Evolutionary conservation across 2,797 vertebrate species (phyloP), one percentile per base, ranked within the genome.

Genomic region (Adelosebastes latens): DNA sequence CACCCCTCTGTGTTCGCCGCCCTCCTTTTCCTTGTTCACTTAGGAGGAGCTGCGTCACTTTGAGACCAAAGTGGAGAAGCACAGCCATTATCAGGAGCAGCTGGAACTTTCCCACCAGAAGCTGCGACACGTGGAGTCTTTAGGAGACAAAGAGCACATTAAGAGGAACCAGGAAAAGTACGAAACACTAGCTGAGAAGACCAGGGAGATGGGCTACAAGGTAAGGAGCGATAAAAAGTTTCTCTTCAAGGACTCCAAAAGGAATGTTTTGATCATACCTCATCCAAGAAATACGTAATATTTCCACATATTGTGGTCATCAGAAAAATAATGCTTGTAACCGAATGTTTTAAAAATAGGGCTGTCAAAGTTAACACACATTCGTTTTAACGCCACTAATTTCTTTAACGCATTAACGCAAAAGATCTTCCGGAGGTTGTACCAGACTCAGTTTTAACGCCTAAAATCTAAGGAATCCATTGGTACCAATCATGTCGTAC

Each of bases 31-130:
- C 61, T 22, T 22, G 32, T 67, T 53, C 25, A 13, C 81, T 80
- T 74, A 99, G 98, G 98, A 99, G 88, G 99, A 99, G 89, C 96
- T 99, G 61, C 97, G 83, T 80, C 99, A 99, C 90, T 99, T 99
- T 4, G 98, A 99, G 93, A 97, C 96, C 74, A 99, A 99, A 82
- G 97, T 99, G 34, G 98, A 99, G 88, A 99, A 99, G 89, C 98
- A 99, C 86, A 96, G 95, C 84, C 99, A 99, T 88, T 99, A 98
- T 88, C 97, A 97, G 95, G 97, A 99, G 89, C 98, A 99, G 89
- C 94, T 99, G 86, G 97, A 99, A 79, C 95, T 99, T 32, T 99
- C 98, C 1, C 98, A 99, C 27, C 95, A 99, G 93, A 99, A 99
- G 83, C 95, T 99, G 86, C 96, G 90, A 76, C 99, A 99, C 0